These are phyloP conservation scores for Intellagama lesueurii DNA, from an alignment of 2,797 vertebrate genomes.

Conservation along the genomic window DNA sequence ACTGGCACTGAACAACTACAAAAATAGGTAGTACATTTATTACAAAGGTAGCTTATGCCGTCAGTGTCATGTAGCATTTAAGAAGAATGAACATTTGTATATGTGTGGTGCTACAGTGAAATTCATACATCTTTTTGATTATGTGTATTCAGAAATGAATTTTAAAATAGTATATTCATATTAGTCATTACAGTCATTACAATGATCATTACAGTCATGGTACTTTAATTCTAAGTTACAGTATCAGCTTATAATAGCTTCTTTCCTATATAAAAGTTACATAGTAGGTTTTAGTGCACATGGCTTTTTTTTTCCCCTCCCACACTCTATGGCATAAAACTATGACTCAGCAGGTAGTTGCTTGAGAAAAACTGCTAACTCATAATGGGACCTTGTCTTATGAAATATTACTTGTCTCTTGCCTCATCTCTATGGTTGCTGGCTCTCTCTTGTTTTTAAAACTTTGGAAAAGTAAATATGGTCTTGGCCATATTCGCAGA, in stretches of 20 bases:
- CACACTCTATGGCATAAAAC: not conserved
- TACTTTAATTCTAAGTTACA: not conserved
- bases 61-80: not conserved
- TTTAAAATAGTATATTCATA: no score
- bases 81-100: not conserved
- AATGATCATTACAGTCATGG: no score
- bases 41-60: not conserved
- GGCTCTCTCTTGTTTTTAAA: not conserved
- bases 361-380: not conserved
- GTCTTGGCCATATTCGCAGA: not conserved
- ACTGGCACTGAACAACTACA: no score
- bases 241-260: not conserved
- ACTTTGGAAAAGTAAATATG: not conserved
- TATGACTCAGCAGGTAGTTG: slow-evolving; percentile 11
- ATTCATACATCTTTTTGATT: no score
- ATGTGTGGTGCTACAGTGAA: no score
- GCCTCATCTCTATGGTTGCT: not conserved
- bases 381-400: not conserved
- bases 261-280: not conserved
- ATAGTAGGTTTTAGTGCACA: no score
- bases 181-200: not conserved
- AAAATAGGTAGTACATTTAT: no score
- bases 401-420: not conserved
- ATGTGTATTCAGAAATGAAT: no score
- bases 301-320: not conserved